Evolutionary conservation across 2,888 invertebrate species (phyloP).

Genomic region (Entomobrya multifasciata): DNA sequence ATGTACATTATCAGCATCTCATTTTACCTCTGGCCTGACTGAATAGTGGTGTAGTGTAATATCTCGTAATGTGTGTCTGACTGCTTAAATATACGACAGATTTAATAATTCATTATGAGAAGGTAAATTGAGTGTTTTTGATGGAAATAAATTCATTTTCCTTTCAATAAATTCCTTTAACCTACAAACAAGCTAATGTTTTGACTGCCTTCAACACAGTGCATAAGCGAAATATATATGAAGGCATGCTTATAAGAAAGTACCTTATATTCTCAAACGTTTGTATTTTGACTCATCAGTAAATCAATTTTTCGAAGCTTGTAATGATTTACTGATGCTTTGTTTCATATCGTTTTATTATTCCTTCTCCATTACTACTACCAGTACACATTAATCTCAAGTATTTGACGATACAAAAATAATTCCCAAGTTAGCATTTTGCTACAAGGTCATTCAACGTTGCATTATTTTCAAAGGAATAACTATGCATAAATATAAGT

Average conservation of each 20-base stretch:
- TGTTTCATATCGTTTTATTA: no score
- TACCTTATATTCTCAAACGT: no score
- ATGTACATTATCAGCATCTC: constrained; percentile 35
- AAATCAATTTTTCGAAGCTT: background rate
- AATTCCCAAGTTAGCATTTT: no score
- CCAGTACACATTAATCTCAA: no score
- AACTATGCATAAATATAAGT: no score
- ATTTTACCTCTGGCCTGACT: background rate
- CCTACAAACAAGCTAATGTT: constrained; percentile 24
- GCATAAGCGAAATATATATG: background rate
- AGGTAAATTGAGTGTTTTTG: constrained; percentile 16
- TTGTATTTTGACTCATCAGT: no score
- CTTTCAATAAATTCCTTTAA: constrained; percentile 28
- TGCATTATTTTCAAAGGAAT: no score
- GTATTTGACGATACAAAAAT: no score
- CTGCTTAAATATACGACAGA: background rate
- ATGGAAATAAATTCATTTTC: constrained; percentile 23
- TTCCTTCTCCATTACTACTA: no score
- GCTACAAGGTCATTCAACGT: no score
- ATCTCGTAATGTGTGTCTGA: background rate
- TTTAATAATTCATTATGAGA: constrained; percentile 7
- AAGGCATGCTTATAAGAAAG: background rate
- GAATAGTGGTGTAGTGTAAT: no score
- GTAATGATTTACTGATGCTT: background rate
- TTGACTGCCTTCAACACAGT: background rate